Evolutionary conservation across 1,140 invertebrate genomes (phyloP), one percentile per base, ranked within the genome.

Genomic region (Drosophila jambulina): DNA sequence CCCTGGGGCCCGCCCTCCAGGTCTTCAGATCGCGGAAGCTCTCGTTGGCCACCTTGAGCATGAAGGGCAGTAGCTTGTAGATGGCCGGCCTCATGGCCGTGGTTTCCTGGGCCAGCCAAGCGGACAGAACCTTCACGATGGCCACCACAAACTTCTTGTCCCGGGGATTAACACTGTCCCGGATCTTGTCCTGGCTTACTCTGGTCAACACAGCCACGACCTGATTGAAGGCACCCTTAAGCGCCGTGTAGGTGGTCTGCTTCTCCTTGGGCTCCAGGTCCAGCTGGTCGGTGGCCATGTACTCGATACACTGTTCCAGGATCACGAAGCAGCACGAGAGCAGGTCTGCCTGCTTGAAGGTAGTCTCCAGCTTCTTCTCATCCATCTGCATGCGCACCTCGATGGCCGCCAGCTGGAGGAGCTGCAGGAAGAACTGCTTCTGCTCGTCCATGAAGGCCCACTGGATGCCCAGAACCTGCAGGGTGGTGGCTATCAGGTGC

Each of bases 361-460:
- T 95, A 91, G 96, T 94, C 91, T 97, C 96, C 68, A 98, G 94
- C 83, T 95, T 96, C 78, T 96, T 96, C 70, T 97, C 97, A 91
- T 99, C 98, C 45, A 98, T 93, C 82, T 97, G 96, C 97, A 99
- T 98, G 81, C 97, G 95, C 4, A 98, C 95, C 94, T 99, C 98
- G 91, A 99, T 97, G 54, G 97, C 97, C 74, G 96, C 95, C 21
- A 99, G 93, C 92, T 98, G 97, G 59, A 98, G 95, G 3, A 98
- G 93, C 43, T 98, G 93, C 2, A 98, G 93, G 78, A 98, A 96
- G 80, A 98, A 96, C 83, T 96, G 95, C 93, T 96, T 97, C 62
- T 95, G 95, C 78, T 96, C 96, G 93, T 97, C 96, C 71, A 94
- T 94, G 48, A 97, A 93, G 34, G 96, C 94, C 97, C 97, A 98